phyloP scores from a whole-genome alignment of 2,888 invertebrate species.

The Synanthedon vespiformis region DNA sequence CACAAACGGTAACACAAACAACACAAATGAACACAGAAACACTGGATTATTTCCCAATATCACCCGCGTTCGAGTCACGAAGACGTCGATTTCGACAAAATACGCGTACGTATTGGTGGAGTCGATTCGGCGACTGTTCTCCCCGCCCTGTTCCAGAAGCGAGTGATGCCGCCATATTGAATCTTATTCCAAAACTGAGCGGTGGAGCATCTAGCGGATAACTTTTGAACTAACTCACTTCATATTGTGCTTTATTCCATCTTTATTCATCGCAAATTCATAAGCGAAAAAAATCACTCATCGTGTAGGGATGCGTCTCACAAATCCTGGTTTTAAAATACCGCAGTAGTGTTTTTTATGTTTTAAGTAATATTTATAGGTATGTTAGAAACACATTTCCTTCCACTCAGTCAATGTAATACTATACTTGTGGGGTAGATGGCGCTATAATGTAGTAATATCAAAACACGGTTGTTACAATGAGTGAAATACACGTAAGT shows the following conservation, averaged over 20 bases:
- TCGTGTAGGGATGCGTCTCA: too few relatives aligned
- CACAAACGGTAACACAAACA: slow-evolving; percentile 61
- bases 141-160: slow-evolving; percentile 68
- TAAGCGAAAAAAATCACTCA: too few relatives aligned
- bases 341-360: too few relatives aligned
- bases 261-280: too few relatives aligned
- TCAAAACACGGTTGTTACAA: too few relatives aligned
- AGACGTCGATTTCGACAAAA: slow-evolving; percentile 57
- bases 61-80: slow-evolving; percentile 66
- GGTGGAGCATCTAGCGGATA: slow-evolving; percentile 49
- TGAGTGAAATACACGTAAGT: neutral
- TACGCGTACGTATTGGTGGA: slow-evolving; percentile 64
- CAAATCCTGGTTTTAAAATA: too few relatives aligned
- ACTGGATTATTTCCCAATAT: slow-evolving; percentile 57
- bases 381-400: too few relatives aligned
- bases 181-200: slow-evolving; percentile 38
- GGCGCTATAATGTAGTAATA: neutral
- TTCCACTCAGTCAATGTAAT: too few relatives aligned
- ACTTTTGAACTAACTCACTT: slow-evolving; percentile 20
- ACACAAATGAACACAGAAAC: slow-evolving; percentile 55
- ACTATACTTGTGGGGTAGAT: neutral
- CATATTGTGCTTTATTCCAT: too few relatives aligned
- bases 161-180: slow-evolving; percentile 69
- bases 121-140: slow-evolving; percentile 64
- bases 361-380: too few relatives aligned